These are phyloP conservation scores for Cantharis flavilabris DNA, from an alignment of 2,888 invertebrate species.

Conservation along the genomic window DNA sequence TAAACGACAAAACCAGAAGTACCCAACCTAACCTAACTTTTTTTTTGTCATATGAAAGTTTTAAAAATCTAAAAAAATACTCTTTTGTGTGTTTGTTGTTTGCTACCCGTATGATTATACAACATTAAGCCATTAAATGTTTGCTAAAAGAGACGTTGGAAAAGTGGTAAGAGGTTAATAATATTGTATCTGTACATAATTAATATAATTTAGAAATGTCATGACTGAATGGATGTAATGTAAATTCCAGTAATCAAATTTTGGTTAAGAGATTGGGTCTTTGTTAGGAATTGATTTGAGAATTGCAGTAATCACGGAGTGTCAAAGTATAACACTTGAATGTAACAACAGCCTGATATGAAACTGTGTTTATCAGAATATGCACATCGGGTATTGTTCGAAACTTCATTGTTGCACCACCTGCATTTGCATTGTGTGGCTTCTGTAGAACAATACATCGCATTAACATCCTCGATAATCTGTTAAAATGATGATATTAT, in stretches of 20 bases:
- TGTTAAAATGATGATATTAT: conserved; percentile 38
- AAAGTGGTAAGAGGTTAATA: background rate
- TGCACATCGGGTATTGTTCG: conserved; percentile 46
- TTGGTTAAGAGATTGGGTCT: background rate
- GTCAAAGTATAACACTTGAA: conserved; percentile 34
- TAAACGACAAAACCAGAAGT: too few relatives aligned
- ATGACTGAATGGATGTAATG: background rate
- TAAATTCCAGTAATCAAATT: background rate
- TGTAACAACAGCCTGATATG: conserved; percentile 19
- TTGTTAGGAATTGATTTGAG: background rate
- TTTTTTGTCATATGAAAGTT: too few relatives aligned
- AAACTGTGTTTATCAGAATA: conserved; percentile 43
- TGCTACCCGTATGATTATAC: too few relatives aligned
- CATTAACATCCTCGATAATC: conserved; percentile 44
- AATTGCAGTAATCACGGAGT: conserved; percentile 2
- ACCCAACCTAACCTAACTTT: too few relatives aligned
- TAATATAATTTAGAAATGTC: background rate
- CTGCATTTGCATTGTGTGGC: conserved; percentile 39
- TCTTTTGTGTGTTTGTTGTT: background rate
- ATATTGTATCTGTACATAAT: background rate
- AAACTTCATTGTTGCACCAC: conserved; percentile 37
- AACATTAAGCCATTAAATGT: background rate
- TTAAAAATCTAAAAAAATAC: too few relatives aligned
- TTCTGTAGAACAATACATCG: conserved; percentile 42
- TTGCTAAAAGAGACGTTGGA: background rate